Percentiles rank a stretch among this genome's conserved stretches.
phyloP scores from a whole-genome alignment of 2,113 vertebrate species.

The Anoura caudifer region DNA sequence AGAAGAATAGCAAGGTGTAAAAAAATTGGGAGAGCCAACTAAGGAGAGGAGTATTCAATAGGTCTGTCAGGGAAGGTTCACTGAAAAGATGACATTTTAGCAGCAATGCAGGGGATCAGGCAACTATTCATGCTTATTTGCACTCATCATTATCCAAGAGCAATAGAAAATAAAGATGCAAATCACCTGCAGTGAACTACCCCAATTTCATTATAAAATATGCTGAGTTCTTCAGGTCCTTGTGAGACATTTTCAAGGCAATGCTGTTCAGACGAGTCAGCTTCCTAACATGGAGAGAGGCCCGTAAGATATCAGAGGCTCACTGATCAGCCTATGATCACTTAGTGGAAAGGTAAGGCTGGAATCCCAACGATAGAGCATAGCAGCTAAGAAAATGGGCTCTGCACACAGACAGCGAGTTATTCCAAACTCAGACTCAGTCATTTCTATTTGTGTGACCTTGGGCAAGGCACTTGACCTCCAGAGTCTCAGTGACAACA shows the following conservation, averaged over 20 bases:
- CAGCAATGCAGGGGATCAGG: not conserved
- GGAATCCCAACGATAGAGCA: not conserved
- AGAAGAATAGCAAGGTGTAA: not conserved
- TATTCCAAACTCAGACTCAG: not conserved
- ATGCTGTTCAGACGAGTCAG: not conserved
- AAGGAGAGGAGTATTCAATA: not conserved
- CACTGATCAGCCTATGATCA: not conserved
- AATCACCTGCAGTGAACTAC: not conserved
- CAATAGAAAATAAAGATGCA: not conserved
- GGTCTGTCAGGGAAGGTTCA: not conserved
- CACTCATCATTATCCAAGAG: not conserved
- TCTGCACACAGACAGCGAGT: not conserved
- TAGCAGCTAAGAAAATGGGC: not conserved
- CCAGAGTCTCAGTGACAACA: not conserved
- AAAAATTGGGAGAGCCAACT: not conserved
- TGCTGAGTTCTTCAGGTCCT: not conserved
- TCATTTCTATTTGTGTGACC: not conserved
- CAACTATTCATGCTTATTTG: not conserved
- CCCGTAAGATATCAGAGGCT: accelerated
- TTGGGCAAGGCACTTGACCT: not conserved
- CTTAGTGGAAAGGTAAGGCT: not conserved
- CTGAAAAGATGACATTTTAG: not conserved
- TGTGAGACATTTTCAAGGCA: not conserved
- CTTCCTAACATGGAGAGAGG: not conserved
- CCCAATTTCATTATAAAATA: not conserved